Conservation (phyloP, 35 echinoderm and acorn worm genomes). For the Strongylocentrotus purpuratus region DNA sequence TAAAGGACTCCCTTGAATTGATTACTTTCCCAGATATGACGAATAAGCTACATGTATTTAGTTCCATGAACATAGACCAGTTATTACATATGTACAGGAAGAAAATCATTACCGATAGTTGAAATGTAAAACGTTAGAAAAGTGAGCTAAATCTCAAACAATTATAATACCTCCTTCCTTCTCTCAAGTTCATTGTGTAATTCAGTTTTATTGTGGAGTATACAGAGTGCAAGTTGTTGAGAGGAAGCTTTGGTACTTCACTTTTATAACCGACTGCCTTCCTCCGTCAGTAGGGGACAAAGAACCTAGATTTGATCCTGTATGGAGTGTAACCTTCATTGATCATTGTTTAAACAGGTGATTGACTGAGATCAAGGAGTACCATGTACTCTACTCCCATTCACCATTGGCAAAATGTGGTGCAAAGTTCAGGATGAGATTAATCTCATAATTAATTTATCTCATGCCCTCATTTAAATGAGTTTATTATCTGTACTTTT, state of each 20-base stretch:
- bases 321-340: background rate
- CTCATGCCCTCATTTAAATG: too few relatives aligned
- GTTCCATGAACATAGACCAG: background rate
- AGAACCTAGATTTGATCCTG: background rate
- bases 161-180: background rate
- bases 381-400: background rate
- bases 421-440: background rate
- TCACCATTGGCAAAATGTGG: background rate
- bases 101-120: background rate
- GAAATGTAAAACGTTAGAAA: background rate
- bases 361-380: conserved; percentile 2
- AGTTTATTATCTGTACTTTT: too few relatives aligned
- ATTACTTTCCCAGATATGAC: background rate
- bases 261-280: background rate
- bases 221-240: background rate
- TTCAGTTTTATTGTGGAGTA: background rate
- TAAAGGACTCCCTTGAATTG: background rate
- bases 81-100: background rate
- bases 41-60: background rate
- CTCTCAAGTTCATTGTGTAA: background rate
- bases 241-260: background rate
- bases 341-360: conserved; percentile 11
- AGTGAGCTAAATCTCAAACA: background rate
- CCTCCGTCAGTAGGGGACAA: background rate
- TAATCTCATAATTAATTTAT: background rate